A percentile compares a stretch with the other conserved stretches of the same genome.
Evolutionary conservation across 2,888 invertebrate genomes (phyloP).

Genomic region (Dendrolimus houi): DNA sequence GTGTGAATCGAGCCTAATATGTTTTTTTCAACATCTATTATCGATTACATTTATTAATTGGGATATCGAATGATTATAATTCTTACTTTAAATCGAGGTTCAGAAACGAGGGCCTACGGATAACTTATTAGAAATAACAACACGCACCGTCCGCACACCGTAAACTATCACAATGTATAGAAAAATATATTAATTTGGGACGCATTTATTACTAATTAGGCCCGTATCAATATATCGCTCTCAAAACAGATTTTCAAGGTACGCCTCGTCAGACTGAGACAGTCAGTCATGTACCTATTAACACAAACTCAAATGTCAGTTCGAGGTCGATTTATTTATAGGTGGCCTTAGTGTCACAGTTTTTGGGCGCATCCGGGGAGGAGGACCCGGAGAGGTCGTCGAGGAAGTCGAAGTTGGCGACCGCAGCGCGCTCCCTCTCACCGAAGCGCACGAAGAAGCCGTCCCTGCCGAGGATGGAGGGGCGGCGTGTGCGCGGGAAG

Average conservation of each 20-base stretch:
- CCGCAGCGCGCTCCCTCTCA: constrained; percentile 85
- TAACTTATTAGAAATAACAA: constrained; percentile 3
- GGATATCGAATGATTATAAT: too few relatives aligned
- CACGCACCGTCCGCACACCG: background rate
- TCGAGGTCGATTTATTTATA: constrained; percentile 1
- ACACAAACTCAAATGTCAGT: background rate
- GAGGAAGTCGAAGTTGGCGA: constrained; percentile 87
- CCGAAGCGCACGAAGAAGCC: constrained; percentile 88
- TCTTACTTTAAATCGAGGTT: background rate
- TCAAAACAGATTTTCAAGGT: background rate
- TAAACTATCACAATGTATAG: constrained; percentile 41
- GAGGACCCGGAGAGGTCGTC: constrained; percentile 77
- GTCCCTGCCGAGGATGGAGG: constrained; percentile 85
- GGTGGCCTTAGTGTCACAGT: constrained; percentile 32
- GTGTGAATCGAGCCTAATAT: background rate
- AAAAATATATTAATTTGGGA: constrained; percentile 58
- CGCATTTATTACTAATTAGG: constrained; percentile 46
- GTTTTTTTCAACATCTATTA: background rate
- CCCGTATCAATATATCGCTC: background rate
- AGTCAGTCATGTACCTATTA: background rate
- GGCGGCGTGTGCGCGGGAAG: constrained; percentile 70
- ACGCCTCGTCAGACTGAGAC: too few relatives aligned
- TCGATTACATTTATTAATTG: background rate
- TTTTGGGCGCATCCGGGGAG: constrained; percentile 61
- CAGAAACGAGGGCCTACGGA: constrained; percentile 19